Evolutionary conservation across 2,888 invertebrate genomes (phyloP).

Genomic region (Erebia epiphron): DNA sequence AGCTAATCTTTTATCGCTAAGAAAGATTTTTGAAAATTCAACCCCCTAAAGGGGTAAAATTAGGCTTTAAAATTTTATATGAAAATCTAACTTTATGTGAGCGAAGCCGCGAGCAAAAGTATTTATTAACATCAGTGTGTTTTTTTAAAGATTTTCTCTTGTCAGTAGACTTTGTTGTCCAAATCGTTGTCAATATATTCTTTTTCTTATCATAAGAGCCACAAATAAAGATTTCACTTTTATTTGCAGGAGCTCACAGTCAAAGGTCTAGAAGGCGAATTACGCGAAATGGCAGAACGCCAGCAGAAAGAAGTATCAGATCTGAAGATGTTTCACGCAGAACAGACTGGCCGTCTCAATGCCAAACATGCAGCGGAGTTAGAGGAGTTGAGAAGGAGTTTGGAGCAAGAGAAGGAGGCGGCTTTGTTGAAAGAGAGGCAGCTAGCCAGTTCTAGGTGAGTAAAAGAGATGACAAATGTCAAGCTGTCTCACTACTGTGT

Average conservation of each 20-base stretch:
- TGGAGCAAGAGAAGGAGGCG: slow-evolving; percentile 70
- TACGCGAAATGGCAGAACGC: slow-evolving; percentile 89
- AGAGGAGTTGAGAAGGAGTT: slow-evolving; percentile 81
- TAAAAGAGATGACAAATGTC: neutral
- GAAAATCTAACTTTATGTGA: too few species aligned
- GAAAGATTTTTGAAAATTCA: too few species aligned
- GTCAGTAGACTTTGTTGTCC: too few species aligned
- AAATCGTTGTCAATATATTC: too few species aligned
- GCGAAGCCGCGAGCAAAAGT: too few species aligned
- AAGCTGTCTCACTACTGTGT: slow-evolving; percentile 42
- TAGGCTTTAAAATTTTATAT: too few species aligned
- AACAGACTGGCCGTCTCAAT: slow-evolving; percentile 65
- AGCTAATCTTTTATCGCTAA: too few species aligned
- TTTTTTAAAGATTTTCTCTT: too few species aligned
- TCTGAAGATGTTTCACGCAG: slow-evolving; percentile 71
- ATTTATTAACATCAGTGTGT: too few species aligned
- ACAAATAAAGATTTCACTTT: neutral
- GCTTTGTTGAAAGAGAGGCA: slow-evolving; percentile 74
- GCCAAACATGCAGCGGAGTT: slow-evolving; percentile 70
- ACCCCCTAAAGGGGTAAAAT: too few species aligned
- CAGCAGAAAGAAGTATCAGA: slow-evolving; percentile 86
- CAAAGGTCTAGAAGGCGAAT: slow-evolving; percentile 93
- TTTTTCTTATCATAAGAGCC: too few species aligned
- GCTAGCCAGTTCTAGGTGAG: slow-evolving; percentile 69
- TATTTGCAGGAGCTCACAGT: slow-evolving; percentile 88